A percentile compares a stretch with the other conserved stretches of the same genome.
Evolutionary conservation across 2,113 vertebrate genomes (phyloP).

Genomic region (Phycodurus eques): DNA sequence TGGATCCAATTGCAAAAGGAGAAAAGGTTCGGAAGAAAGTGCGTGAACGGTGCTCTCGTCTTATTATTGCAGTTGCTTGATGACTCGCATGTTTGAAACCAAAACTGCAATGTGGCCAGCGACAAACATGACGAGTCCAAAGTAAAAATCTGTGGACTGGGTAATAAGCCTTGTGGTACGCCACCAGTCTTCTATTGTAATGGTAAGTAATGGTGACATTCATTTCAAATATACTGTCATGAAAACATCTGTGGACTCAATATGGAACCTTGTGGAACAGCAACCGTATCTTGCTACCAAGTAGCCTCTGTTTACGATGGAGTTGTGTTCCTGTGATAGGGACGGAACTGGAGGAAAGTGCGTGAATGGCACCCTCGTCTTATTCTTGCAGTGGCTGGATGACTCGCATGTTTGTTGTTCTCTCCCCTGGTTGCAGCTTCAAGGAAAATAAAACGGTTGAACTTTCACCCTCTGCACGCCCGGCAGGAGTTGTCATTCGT

Average conservation of each 20-base stretch:
- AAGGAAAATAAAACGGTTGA: constrained; percentile 68
- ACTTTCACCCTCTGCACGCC: constrained; percentile 76
- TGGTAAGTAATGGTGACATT: neutral
- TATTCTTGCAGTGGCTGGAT: constrained; percentile 62
- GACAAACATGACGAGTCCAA: no score
- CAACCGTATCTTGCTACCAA: no score
- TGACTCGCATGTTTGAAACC: neutral
- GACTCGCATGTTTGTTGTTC: constrained; percentile 49
- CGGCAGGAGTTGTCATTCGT: constrained; percentile 64
- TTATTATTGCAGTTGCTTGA: no score
- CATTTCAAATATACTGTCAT: neutral
- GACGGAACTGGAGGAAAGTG: neutral
- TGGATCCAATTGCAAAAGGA: no score
- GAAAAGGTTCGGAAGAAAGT: no score
- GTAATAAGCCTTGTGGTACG: neutral
- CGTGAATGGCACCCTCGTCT: constrained; percentile 11
- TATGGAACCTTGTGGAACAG: neutral
- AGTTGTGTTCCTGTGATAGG: no score
- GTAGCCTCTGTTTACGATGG: no score
- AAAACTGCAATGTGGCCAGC: neutral
- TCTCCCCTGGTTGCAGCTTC: constrained; percentile 61
- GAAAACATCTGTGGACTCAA: neutral
- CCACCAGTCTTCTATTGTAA: neutral
- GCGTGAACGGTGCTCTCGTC: no score
- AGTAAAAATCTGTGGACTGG: neutral